Percentiles rank a stretch among this genome's conserved stretches.
phyloP scores from a whole-genome alignment of 2,797 vertebrate genomes.

The Champsocephalus esox region DNA sequence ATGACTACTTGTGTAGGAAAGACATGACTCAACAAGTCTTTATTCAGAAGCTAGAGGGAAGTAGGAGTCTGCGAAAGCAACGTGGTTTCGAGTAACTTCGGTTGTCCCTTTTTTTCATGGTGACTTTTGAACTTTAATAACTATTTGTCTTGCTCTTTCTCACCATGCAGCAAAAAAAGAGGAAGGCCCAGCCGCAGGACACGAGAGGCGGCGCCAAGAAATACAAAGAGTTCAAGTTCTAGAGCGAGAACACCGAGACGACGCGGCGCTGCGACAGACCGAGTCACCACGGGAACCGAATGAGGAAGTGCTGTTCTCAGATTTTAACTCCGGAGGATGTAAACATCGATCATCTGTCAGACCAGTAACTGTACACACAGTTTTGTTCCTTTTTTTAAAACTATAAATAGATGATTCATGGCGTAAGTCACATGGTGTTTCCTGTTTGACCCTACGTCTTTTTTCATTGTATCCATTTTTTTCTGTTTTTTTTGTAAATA shows the following conservation, averaged over 20 bases:
- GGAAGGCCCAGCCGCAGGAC: conserved; percentile 94
- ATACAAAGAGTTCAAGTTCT: conserved; percentile 97
- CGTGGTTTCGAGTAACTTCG: background rate
- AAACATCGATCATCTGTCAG: conserved; percentile 28
- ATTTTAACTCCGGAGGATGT: conserved; percentile 39
- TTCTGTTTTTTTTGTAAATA: conserved; percentile 79
- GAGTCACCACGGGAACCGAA: conserved; percentile 26
- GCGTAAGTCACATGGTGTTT: conserved; percentile 22
- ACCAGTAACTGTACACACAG: conserved; percentile 16
- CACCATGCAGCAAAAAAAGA: conserved; percentile 90
- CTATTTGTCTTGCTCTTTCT: background rate
- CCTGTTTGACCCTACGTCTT: conserved; percentile 36
- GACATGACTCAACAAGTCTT: background rate
- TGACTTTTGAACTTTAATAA: conserved; percentile 32
- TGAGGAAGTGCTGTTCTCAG: conserved; percentile 18
- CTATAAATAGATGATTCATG: background rate
- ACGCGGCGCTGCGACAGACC: background rate
- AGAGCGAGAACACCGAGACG: conserved; percentile 45
- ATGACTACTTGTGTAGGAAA: background rate
- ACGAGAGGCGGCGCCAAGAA: conserved; percentile 91
- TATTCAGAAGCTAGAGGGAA: conserved; percentile 7
- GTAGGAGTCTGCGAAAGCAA: background rate
- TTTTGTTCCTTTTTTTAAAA: conserved; percentile 32
- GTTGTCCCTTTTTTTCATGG: background rate
- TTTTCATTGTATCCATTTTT: conserved; percentile 48